These are phyloP conservation scores for Cotesia glomerata DNA, from an alignment of 1,140 invertebrate genomes.

Conservation along the genomic window DNA sequence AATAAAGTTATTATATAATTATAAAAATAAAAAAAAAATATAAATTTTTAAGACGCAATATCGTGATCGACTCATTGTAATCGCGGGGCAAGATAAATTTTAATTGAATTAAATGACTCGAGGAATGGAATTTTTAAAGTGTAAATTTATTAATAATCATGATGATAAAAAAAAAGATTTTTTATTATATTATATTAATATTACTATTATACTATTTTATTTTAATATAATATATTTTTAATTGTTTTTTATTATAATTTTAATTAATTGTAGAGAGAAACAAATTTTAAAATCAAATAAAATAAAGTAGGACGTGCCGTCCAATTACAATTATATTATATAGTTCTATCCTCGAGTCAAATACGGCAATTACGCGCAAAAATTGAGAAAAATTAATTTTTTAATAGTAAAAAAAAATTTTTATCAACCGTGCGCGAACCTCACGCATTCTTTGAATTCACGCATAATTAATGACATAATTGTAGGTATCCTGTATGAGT, in stretches of 20 bases:
- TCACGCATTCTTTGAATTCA: slow-evolving; percentile 59
- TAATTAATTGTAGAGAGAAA: neutral
- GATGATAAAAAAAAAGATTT: too few relatives aligned
- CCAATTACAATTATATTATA: neutral
- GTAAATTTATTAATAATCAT: neutral
- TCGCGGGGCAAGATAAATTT: neutral
- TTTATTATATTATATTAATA: too few relatives aligned
- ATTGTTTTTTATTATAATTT: neutral
- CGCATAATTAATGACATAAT: slow-evolving; percentile 64
- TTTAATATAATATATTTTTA: too few relatives aligned
- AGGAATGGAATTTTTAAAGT: neutral
- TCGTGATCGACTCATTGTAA: slow-evolving; percentile 13
- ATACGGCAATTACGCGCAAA: neutral
- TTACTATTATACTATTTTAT: too few relatives aligned
- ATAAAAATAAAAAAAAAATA: neutral
- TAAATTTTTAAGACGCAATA: slow-evolving; percentile 8
- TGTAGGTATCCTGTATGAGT: slow-evolving; percentile 61
- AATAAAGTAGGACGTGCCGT: neutral
- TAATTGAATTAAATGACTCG: slow-evolving; percentile 1
- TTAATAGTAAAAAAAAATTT: neutral
- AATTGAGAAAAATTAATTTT: neutral
- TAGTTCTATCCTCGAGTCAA: neutral
- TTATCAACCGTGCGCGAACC: slow-evolving; percentile 26
- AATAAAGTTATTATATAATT: neutral
- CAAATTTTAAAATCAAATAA: neutral